phyloP scores from a whole-genome alignment of 2,113 vertebrate species.

The Catagonus wagneri region DNA sequence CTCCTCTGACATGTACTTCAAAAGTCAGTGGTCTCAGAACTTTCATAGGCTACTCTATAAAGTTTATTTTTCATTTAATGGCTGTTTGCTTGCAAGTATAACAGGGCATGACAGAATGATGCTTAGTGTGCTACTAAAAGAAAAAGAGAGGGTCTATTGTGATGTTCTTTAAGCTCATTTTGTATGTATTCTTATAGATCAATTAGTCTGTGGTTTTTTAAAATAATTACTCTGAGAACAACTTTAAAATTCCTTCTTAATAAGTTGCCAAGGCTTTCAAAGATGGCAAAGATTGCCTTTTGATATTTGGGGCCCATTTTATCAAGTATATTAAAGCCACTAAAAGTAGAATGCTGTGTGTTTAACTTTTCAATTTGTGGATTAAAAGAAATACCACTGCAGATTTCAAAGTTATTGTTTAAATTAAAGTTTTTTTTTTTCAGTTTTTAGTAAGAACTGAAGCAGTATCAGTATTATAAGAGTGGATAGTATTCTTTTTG shows the following conservation, averaged over 20 bases:
- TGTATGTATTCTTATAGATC: not conserved
- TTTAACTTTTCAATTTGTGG: constrained; percentile 45
- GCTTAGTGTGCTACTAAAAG: not conserved
- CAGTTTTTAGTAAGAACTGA: constrained; percentile 57
- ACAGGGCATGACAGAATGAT: not conserved
- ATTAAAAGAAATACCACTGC: not conserved
- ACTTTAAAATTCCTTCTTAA: constrained; percentile 25
- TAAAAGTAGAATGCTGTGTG: not conserved
- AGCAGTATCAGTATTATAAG: constrained; percentile 56
- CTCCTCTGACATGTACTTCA: not conserved
- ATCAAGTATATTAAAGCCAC: constrained; percentile 34
- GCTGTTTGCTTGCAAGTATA: constrained; percentile 1
- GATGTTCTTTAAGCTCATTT: constrained; percentile 21
- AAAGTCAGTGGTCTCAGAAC: constrained; percentile 8
- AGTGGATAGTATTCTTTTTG: not conserved
- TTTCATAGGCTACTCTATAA: constrained; percentile 47
- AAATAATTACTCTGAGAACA: constrained; percentile 47
- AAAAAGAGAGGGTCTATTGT: not conserved
- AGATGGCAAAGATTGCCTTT: constrained; percentile 35
- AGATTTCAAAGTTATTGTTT: constrained; percentile 45
- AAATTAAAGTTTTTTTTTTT: not conserved
- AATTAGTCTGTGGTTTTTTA: not conserved
- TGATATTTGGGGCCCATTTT: constrained; percentile 25
- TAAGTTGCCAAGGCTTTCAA: constrained; percentile 45
- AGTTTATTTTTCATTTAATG: constrained; percentile 56